Conservation (phyloP, 2,113 vertebrate genomes). For the Axis porcinus region DNA sequence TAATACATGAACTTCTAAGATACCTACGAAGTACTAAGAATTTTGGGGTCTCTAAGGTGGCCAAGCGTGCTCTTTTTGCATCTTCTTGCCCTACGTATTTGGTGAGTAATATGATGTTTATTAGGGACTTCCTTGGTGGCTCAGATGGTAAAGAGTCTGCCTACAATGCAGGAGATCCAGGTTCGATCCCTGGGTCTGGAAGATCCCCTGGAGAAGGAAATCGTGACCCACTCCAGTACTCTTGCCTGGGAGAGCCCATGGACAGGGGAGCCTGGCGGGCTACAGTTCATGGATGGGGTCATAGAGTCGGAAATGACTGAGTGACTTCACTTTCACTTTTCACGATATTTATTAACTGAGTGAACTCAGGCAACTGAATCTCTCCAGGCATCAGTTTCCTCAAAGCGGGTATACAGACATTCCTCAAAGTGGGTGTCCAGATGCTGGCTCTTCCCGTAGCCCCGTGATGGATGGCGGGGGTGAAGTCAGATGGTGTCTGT, state of each 20-base stretch:
- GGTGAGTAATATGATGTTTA: not conserved
- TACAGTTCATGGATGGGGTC: not conserved
- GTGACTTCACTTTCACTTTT: not conserved
- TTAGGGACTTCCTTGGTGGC: not conserved
- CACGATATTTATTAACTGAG: not conserved
- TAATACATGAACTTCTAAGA: not conserved
- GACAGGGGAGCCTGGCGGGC: too few species aligned
- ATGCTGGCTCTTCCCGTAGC: accelerated
- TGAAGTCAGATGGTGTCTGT: not conserved
- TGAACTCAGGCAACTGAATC: not conserved
- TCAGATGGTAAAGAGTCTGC: not conserved
- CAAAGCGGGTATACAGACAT: not conserved
- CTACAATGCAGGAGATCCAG: accelerated
- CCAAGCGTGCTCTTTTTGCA: not conserved
- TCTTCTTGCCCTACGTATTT: not conserved
- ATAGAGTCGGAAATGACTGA: not conserved
- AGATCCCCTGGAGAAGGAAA: not conserved
- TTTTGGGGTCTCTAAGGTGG: not conserved
- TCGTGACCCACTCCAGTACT: not conserved
- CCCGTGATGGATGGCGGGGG: accelerated
- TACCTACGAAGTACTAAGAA: constrained; percentile 20
- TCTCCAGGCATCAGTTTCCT: not conserved
- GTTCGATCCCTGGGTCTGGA: not conserved
- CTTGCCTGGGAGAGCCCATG: not conserved
- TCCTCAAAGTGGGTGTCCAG: not conserved